Conservation (phyloP, 2,888 invertebrate species). For the Trichopria drosophilae region DNA sequence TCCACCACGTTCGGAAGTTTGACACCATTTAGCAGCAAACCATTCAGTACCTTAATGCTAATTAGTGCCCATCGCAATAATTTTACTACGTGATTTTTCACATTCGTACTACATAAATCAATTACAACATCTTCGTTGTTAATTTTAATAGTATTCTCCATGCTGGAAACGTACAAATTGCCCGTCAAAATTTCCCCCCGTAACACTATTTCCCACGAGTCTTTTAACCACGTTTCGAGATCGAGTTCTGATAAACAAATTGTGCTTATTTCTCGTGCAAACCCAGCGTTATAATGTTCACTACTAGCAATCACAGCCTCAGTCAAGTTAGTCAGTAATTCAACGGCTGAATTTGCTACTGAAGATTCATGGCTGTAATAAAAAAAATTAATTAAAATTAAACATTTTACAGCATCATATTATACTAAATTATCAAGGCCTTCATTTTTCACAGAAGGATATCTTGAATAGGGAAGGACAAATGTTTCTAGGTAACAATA, state of each 20-base stretch:
- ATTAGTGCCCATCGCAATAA: conserved; percentile 52
- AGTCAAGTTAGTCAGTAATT: conserved; percentile 44
- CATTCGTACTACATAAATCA: conserved; percentile 37
- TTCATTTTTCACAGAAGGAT: too few species aligned
- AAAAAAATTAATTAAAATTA: too few species aligned
- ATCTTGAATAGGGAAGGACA: too few species aligned
- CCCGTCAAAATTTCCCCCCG: conserved; percentile 52
- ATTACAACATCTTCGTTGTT: conserved; percentile 36
- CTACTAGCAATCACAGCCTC: conserved; percentile 40
- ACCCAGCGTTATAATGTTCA: conserved; percentile 15
- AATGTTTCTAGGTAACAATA: too few species aligned
- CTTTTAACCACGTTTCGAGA: conserved; percentile 45
- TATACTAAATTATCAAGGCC: too few species aligned
- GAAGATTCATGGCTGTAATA: too few species aligned
- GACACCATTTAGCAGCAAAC: conserved; percentile 33
- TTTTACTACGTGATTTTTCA: conserved; percentile 44
- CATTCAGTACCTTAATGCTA: conserved; percentile 46
- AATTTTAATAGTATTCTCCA: conserved; percentile 38
- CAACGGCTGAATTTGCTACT: conserved; percentile 39
- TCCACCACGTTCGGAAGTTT: conserved; percentile 46
- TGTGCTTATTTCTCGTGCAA: conserved; percentile 36
- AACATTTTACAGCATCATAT: too few species aligned
- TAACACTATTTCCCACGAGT: conserved; percentile 44
- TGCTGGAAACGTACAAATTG: conserved; percentile 44
- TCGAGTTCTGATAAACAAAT: conserved; percentile 44